Evolutionary conservation across 30 jellyfish, hydroid and myxozoan genomes (phyloP).

Genomic region (Haliclystus octoradiatus): DNA sequence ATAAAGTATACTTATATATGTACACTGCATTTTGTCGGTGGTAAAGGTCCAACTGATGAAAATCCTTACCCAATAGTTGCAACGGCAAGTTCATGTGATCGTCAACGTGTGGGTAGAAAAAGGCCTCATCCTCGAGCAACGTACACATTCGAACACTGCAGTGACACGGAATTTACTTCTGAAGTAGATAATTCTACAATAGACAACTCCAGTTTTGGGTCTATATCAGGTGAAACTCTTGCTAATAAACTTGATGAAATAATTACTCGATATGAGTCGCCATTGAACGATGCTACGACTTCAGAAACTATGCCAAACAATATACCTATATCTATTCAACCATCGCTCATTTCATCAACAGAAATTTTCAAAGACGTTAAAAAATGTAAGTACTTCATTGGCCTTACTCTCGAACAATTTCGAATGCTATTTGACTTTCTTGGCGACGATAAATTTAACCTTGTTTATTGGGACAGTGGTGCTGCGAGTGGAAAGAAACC

Average conservation of each 20-base stretch:
- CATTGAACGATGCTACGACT: neutral
- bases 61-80: conserved; percentile 6
- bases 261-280: neutral
- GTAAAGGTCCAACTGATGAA: conserved; percentile 10
- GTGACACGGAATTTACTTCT: neutral
- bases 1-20: conserved; percentile 40
- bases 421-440: neutral
- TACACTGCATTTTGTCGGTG: conserved; percentile 10
- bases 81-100: neutral
- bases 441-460: neutral
- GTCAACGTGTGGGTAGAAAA: neutral
- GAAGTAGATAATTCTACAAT: neutral
- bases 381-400: neutral
- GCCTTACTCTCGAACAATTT: neutral
- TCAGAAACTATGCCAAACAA: neutral
- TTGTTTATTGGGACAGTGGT: neutral
- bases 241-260: neutral
- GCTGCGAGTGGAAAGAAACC: neutral
- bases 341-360: neutral
- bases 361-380: neutral
- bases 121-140: neutral
- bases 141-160: neutral
- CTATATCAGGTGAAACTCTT: neutral
- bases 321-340: no score
- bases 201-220: neutral